phyloP scores from a whole-genome alignment of 2,888 invertebrate genomes.

The Tenthredo distinguenda region DNA sequence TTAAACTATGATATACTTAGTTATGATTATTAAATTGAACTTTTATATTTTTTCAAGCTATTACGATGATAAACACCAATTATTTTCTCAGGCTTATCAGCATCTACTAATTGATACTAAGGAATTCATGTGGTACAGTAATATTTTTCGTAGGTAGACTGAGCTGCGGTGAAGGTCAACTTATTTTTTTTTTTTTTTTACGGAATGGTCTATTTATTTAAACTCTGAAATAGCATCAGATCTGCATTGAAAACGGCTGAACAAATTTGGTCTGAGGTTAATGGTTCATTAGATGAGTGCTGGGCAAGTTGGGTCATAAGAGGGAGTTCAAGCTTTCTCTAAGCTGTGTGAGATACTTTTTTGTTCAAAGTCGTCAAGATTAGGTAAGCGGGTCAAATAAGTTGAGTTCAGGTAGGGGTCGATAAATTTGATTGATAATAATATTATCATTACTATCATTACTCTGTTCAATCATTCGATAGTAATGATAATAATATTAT shows the following conservation, averaged over 20 bases:
- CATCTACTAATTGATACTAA: neutral
- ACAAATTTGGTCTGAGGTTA: too few relatives aligned
- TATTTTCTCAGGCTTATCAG: neutral
- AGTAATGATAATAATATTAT: neutral
- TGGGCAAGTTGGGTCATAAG: too few relatives aligned
- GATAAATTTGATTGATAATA: neutral
- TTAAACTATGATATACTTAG: neutral
- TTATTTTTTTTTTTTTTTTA: too few relatives aligned
- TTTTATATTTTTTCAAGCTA: neutral
- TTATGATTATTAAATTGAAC: neutral
- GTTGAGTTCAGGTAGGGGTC: neutral
- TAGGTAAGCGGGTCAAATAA: neutral
- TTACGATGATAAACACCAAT: neutral
- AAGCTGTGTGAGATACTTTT: neutral
- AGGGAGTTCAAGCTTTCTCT: too few relatives aligned
- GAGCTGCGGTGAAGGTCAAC: too few relatives aligned
- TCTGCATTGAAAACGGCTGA: neutral
- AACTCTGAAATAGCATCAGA: too few relatives aligned
- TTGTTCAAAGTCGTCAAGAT: neutral
- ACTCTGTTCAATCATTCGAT: neutral
- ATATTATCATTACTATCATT: neutral
- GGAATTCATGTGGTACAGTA: too few relatives aligned
- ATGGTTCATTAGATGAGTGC: too few relatives aligned
- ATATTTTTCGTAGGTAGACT: too few relatives aligned
- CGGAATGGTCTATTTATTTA: too few relatives aligned